Percentiles rank a stretch among this genome's conserved stretches.
Evolutionary conservation across 2,113 vertebrate species (phyloP).

Genomic region (Notiomystis cincta): DNA sequence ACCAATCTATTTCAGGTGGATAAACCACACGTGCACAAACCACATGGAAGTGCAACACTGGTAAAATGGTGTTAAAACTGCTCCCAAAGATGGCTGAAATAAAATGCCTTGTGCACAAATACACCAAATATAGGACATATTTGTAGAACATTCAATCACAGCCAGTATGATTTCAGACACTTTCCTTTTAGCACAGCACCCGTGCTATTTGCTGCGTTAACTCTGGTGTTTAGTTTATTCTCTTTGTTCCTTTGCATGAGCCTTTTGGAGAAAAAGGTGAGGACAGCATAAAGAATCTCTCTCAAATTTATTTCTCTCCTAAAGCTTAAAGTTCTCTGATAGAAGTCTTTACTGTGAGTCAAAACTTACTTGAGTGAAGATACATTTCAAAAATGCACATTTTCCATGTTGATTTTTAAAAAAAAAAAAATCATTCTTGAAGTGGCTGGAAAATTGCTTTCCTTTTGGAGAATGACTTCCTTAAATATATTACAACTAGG

Average conservation of each 20-base stretch:
- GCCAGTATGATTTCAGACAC: not conserved
- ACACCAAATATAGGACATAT: not conserved
- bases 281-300: not conserved
- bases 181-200: not conserved
- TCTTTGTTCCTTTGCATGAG: not conserved
- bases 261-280: not conserved
- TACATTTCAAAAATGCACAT: not conserved
- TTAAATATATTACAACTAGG: not conserved
- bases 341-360: not conserved
- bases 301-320: not conserved
- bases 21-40: not conserved
- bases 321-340: not conserved
- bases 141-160: conserved; percentile 21
- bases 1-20: not conserved
- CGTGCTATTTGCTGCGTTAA: accelerated
- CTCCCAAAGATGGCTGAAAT: not conserved
- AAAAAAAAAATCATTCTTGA: not conserved
- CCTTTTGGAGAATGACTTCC: not conserved
- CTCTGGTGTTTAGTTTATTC: not conserved
- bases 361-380: not conserved
- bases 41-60: accelerated
- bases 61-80: not conserved
- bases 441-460: not conserved
- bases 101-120: not conserved
- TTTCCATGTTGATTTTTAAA: not conserved